Percentiles rank a stretch among this genome's conserved stretches.
phyloP scores from a whole-genome alignment of 2,888 invertebrate genomes.

The Scrobipalpa atriplicella region DNA sequence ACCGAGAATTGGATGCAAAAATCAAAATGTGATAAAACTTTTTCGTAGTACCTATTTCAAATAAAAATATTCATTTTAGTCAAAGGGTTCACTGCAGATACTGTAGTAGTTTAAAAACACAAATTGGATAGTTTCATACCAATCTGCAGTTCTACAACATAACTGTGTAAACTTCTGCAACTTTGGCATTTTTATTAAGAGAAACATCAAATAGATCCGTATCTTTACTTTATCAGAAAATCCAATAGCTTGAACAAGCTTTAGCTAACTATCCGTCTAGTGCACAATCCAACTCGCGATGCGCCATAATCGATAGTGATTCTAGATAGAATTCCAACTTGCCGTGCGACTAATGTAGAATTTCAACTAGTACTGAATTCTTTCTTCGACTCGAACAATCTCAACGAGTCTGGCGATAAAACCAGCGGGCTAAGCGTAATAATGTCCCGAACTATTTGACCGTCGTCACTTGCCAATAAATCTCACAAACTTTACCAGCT shows the following conservation, averaged over 20 bases:
- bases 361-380: slow-evolving; percentile 8
- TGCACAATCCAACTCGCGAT: slow-evolving; percentile 9
- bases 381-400: not conserved
- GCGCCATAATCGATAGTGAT: slow-evolving; percentile 20
- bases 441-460: slow-evolving; percentile 4
- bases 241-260: slow-evolving; percentile 13
- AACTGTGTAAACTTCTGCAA: not conserved
- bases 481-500: slow-evolving; percentile 11
- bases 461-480: slow-evolving; percentile 20
- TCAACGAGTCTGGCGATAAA: not conserved
- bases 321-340: slow-evolving; percentile 9
- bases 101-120: too few relatives aligned
- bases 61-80: too few relatives aligned
- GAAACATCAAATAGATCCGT: not conserved
- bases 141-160: not conserved
- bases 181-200: not conserved
- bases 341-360: slow-evolving; percentile 15
- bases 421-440: slow-evolving; percentile 3
- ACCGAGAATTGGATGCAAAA: not conserved
- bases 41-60: not conserved
- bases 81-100: too few relatives aligned
- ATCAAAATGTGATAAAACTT: not conserved
- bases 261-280: slow-evolving; percentile 18
- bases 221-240: slow-evolving; percentile 13
- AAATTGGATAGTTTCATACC: too few relatives aligned